A percentile compares a stretch with the other conserved stretches of the same genome.
Evolutionary conservation across 1,140 invertebrate species (phyloP).

Genomic region (Tachypleus tridentatus): DNA sequence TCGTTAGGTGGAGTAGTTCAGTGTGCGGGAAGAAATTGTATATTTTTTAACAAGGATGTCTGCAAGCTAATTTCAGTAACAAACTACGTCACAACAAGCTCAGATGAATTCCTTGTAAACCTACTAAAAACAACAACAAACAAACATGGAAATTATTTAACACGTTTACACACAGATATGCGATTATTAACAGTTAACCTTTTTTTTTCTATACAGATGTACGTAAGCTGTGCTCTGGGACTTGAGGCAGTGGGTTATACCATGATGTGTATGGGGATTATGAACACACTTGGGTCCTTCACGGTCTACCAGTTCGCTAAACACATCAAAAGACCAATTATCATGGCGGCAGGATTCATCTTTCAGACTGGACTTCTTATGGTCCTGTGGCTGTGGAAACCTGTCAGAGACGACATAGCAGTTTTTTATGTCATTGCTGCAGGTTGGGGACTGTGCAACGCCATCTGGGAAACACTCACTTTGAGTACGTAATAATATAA

Average conservation of each 20-base stretch:
- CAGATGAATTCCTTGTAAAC: too few relatives aligned
- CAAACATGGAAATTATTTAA: too few relatives aligned
- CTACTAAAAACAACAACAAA: too few relatives aligned
- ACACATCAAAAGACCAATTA: conserved; percentile 34
- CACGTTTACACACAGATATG: too few relatives aligned
- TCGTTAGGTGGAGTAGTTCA: too few relatives aligned
- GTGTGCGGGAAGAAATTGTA: too few relatives aligned
- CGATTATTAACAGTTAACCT: too few relatives aligned
- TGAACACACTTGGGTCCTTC: conserved; percentile 31
- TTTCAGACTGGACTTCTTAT: conserved; percentile 35
- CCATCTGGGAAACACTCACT: conserved; percentile 38
- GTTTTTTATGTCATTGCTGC: conserved; percentile 38
- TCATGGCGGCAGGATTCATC: conserved; percentile 29
- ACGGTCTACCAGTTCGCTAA: conserved; percentile 31
- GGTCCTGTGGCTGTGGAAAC: conserved; percentile 35
- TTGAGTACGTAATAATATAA: conserved; percentile 30
- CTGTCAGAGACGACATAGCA: conserved; percentile 32
- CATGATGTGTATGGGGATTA: conserved; percentile 33
- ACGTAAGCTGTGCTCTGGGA: conserved; percentile 35
- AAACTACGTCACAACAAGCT: too few relatives aligned
- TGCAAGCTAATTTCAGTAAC: too few relatives aligned
- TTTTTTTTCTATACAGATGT: conserved; percentile 30
- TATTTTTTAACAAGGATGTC: too few relatives aligned
- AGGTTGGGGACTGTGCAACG: conserved; percentile 36
- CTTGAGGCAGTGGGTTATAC: conserved; percentile 34